These are phyloP conservation scores for Myanophis thanlyinensis DNA, from an alignment of 2,113 vertebrate species.

Conservation along the genomic window DNA sequence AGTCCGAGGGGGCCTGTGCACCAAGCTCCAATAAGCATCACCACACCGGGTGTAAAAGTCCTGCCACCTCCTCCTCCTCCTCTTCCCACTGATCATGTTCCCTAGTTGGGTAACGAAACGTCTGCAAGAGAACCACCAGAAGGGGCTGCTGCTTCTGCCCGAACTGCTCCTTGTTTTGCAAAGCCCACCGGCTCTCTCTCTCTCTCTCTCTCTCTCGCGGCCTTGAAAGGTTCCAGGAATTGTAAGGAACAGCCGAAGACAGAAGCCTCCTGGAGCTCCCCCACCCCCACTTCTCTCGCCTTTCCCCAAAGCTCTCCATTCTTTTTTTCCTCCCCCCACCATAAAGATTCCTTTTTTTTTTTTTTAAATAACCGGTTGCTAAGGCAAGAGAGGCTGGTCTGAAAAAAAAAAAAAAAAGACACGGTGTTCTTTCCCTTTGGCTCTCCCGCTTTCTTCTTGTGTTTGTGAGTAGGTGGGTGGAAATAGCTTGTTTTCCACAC, in stretches of 20 bases:
- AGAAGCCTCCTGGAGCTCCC: conserved; percentile 37
- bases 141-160: conserved; percentile 16
- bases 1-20: no score
- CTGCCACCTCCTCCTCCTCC: not conserved
- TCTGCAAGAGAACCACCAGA: rapidly evolving
- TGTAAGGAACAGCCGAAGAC: conserved; percentile 45
- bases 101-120: no score
- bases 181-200: not conserved
- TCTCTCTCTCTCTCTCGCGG: no score
- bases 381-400: conserved; percentile 67
- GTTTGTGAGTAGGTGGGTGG: conserved; percentile 67
- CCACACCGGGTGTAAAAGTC: not conserved
- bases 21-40: not conserved
- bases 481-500: conserved; percentile 63
- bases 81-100: not conserved
- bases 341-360: conserved; percentile 39
- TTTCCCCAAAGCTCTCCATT: conserved; percentile 55
- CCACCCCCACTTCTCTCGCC: conserved; percentile 38
- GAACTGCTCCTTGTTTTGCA: conserved; percentile 17
- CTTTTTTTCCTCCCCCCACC: conserved; percentile 28
- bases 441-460: conserved; percentile 45
- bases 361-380: conserved; percentile 62
- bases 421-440: conserved; percentile 55
- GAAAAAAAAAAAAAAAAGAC: no score
- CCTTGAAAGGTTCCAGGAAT: conserved; percentile 29